Evolutionary conservation across 2,888 invertebrate genomes (phyloP).

Genomic region (Drosophila pseudotalamancana): DNA sequence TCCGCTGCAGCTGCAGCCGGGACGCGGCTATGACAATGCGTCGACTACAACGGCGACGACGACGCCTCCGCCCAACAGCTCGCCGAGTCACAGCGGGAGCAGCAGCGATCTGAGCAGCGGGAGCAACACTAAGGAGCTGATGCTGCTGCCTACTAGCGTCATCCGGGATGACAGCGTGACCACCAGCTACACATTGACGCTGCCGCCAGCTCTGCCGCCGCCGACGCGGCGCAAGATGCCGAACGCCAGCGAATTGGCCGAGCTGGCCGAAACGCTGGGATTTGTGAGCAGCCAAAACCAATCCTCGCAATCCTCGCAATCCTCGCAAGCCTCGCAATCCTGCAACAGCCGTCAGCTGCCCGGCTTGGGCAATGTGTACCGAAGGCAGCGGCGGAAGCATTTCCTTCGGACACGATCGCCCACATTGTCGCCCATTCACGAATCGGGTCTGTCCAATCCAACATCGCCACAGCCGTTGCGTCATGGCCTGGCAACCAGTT

Average conservation of each 20-base stretch:
- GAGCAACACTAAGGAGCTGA: slow-evolving; percentile 68
- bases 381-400: slow-evolving; percentile 84
- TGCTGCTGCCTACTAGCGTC: slow-evolving; percentile 82
- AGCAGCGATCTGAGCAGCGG: slow-evolving; percentile 68
- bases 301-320: slow-evolving; percentile 2
- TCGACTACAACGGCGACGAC: slow-evolving; percentile 49
- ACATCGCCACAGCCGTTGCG: slow-evolving; percentile 86
- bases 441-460: slow-evolving; percentile 89
- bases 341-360: slow-evolving; percentile 65
- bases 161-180: slow-evolving; percentile 82
- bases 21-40: slow-evolving; percentile 44
- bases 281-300: slow-evolving; percentile 76
- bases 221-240: slow-evolving; percentile 85
- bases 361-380: slow-evolving; percentile 74
- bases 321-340: slow-evolving; percentile 2
- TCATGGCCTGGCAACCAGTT: slow-evolving; percentile 70
- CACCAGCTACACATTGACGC: slow-evolving; percentile 74
- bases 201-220: slow-evolving; percentile 85
- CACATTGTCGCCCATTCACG: slow-evolving; percentile 89
- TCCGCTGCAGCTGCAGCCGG: slow-evolving; percentile 76
- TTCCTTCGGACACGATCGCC: slow-evolving; percentile 85
- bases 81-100: slow-evolving; percentile 55
- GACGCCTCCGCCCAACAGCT: slow-evolving; percentile 53
- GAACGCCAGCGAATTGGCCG: slow-evolving; percentile 85
- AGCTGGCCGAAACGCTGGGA: slow-evolving; percentile 86